Evolutionary conservation across 2,113 vertebrate genomes (phyloP).

Genomic region (Microcebus lehilahytsara): DNA sequence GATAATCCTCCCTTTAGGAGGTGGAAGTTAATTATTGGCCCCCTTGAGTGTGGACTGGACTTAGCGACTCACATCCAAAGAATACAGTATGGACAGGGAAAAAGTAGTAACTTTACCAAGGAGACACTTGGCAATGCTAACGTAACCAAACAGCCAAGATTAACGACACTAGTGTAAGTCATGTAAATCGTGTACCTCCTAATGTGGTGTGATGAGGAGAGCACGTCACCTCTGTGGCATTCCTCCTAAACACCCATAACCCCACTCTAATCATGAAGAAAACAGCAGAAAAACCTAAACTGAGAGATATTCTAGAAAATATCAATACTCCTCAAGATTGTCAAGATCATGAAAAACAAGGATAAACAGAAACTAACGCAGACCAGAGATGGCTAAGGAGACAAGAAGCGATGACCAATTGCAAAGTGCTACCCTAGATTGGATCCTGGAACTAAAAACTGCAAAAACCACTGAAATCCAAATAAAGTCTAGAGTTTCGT

Average conservation of each 20-base stretch:
- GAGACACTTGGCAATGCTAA: background rate
- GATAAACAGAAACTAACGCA: background rate
- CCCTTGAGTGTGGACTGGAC: background rate
- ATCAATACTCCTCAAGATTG: background rate
- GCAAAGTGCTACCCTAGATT: background rate
- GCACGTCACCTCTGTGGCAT: background rate
- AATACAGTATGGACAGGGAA: background rate
- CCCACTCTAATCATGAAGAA: background rate
- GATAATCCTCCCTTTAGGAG: background rate
- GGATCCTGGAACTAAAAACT: background rate
- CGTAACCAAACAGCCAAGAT: background rate
- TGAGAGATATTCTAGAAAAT: background rate
- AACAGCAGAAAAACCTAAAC: background rate
- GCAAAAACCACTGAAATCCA: background rate
- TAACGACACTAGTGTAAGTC: background rate
- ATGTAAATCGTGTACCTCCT: no score
- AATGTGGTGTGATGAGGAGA: rapidly evolving
- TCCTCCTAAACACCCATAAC: background rate
- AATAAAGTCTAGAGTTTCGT: background rate
- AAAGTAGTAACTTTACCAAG: background rate
- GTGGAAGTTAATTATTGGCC: background rate
- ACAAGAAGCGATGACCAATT: background rate
- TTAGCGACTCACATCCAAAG: background rate
- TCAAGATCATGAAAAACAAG: background rate
- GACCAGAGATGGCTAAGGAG: background rate